Evolutionary conservation across 2,113 vertebrate species (phyloP).

Genomic region (Pterophyllum scalare): DNA sequence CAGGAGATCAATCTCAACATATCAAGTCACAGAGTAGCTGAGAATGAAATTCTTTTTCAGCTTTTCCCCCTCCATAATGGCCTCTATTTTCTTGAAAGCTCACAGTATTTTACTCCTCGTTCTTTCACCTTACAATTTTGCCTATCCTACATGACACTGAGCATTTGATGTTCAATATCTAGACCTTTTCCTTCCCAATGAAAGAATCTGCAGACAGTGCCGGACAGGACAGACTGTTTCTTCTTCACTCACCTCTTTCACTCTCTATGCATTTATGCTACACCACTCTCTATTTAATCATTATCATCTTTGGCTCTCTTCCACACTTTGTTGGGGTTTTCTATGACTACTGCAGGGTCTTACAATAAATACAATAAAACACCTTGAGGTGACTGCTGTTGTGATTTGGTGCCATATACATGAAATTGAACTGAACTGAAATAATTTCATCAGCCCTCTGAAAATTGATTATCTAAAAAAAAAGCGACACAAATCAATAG

Average conservation of each 20-base stretch:
- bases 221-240: neutral
- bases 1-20: constrained; percentile 47
- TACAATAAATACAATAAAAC: too few species aligned
- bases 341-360: too few species aligned
- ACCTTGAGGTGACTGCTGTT: too few species aligned
- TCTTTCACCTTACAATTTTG: neutral
- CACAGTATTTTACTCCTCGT: neutral
- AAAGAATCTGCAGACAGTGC: neutral
- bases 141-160: neutral
- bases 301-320: too few species aligned
- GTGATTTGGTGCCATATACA: too few species aligned
- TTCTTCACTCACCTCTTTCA: too few species aligned
- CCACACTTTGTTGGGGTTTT: too few species aligned
- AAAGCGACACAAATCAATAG: neutral
- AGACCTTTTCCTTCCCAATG: neutral
- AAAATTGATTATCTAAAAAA: neutral
- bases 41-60: neutral
- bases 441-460: neutral
- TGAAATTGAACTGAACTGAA: too few species aligned
- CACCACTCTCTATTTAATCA: too few species aligned
- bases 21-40: constrained; percentile 2
- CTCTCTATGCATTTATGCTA: too few species aligned
- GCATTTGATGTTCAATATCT: neutral
- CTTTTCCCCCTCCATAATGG: neutral
- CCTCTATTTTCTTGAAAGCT: neutral